Evolutionary conservation across 2,888 invertebrate species (phyloP), one percentile per base, ranked within the genome.

Genomic region (Pseudococcus longispinus): DNA sequence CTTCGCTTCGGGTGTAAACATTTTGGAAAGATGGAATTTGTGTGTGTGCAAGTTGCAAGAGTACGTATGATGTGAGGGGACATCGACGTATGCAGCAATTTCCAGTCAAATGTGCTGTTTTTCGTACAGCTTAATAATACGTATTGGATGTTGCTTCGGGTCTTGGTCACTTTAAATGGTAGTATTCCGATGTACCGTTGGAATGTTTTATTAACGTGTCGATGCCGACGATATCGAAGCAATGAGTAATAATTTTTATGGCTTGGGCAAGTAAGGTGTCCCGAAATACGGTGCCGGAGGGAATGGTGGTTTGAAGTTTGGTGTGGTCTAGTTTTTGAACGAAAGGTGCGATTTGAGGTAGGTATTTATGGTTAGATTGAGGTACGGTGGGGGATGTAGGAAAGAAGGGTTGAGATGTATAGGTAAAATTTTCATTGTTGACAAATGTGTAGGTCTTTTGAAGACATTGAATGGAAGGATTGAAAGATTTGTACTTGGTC

Each of bases 11-110:
- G 65, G 26, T 37, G 37, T 65, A 65, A 51, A 51, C 51, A 9
- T 37, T 32, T 37, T 37, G 37, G 37, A 8, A 9, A 5, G 23
- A 13, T 65, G 26, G 65, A 65, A 65, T n/a, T n/a, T n/a, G n/a
- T n/a, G n/a, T n/a, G n/a, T n/a, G n/a, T n/a, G n/a, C n/a, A n/a
- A n/a, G n/a, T n/a, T n/a, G n/a, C n/a, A n/a, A n/a, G n/a, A n/a
- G n/a, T n/a, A n/a, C n/a, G n/a, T n/a, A n/a, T n/a, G 6, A 65
- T 11, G 11, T 65, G 44, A 46, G n/a, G n/a, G n/a, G 51, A 51
- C 51, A 51, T 51, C 65, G 65, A 65, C 26, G 26, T 65, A 65
- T 65, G 65, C 65, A 65, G 65, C 65, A 65, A 65, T 65, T 65
- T 65, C 51, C 15, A 6, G 65, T 65, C 65, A 65, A 65, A 65